phyloP scores from a whole-genome alignment of 2,113 vertebrate species.

The Uria aalge region DNA sequence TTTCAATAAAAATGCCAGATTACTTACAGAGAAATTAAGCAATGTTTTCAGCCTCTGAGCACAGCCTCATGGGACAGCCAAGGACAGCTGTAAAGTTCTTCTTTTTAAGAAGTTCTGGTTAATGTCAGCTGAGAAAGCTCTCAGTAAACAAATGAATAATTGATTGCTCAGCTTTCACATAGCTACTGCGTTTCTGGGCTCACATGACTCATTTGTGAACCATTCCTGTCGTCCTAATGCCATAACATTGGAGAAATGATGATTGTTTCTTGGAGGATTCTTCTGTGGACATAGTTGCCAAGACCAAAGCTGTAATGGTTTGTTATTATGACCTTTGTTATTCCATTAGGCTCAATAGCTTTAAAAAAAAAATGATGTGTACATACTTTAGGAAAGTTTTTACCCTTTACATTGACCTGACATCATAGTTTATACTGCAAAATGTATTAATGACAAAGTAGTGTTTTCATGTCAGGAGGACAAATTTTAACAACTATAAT shows the following conservation, averaged over 20 bases:
- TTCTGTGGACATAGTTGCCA: conserved; percentile 80
- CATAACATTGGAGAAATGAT: conserved; percentile 86
- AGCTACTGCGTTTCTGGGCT: conserved; percentile 76
- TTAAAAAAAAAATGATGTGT: conserved; percentile 78
- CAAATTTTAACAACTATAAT: conserved; percentile 85
- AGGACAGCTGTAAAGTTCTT: conserved; percentile 80
- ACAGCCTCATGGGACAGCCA: conserved; percentile 39
- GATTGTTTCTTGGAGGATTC: conserved; percentile 81
- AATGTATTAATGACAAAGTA: conserved; percentile 83
- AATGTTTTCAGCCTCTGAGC: conserved; percentile 45
- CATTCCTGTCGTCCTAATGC: conserved; percentile 81
- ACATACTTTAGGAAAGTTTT: conserved; percentile 82
- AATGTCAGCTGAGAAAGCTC: conserved; percentile 80
- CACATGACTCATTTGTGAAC: conserved; percentile 79
- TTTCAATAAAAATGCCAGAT: conserved; percentile 58
- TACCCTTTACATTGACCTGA: conserved; percentile 86
- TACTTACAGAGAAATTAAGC: conserved; percentile 69
- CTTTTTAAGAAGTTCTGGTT: conserved; percentile 80
- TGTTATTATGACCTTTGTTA: conserved; percentile 96
- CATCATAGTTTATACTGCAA: conserved; percentile 82
- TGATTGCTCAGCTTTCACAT: conserved; percentile 79
- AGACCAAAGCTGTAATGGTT: conserved; percentile 89
- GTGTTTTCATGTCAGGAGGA: conserved; percentile 82
- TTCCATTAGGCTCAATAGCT: conserved; percentile 92
- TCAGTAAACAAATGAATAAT: conserved; percentile 87